Percentiles rank a stretch among this genome's conserved stretches.
phyloP scores from a whole-genome alignment of 1,140 invertebrate species.

The Patella vulgata region DNA sequence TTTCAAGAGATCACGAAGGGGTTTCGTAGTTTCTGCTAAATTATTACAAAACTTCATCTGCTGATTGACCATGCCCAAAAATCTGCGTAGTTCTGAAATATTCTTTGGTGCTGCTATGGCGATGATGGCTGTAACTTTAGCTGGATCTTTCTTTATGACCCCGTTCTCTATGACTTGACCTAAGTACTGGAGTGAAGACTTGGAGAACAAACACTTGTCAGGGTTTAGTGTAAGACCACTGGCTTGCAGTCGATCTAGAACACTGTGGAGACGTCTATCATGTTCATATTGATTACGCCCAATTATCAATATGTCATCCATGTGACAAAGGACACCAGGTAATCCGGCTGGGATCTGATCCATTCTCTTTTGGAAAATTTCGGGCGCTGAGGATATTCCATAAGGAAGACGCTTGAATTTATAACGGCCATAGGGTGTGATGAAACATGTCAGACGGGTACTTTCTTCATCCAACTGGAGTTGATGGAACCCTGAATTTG shows the following conservation, averaged over 20 bases:
- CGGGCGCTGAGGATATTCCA: constrained; percentile 12
- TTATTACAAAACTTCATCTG: not conserved
- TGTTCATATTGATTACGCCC: constrained; percentile 10
- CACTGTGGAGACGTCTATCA: not conserved
- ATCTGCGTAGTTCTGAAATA: no score
- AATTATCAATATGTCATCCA: constrained; percentile 9
- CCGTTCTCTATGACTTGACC: constrained; percentile 7
- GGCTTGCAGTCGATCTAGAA: not conserved
- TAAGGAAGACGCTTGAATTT: constrained; percentile 21
- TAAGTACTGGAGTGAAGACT: not conserved
- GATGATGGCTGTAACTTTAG: constrained; percentile 3
- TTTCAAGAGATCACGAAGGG: constrained; percentile 6
- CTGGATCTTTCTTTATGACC: constrained; percentile 4
- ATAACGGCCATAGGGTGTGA: constrained; percentile 51
- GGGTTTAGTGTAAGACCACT: not conserved
- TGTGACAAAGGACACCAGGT: not conserved
- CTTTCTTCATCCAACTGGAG: constrained; percentile 31
- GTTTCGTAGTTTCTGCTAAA: constrained; percentile 2
- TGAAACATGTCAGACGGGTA: not conserved
- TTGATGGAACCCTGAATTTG: constrained; percentile 65
- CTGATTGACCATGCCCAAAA: constrained; percentile 6
- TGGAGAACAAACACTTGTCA: constrained; percentile 4
- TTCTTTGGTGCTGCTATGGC: constrained; percentile 11
- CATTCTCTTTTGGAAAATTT: constrained; percentile 2
- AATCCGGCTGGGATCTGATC: not conserved